Base-by-base conservation (phyloP, 2,888 invertebrate genomes). In the Metacarcinus magister region DNA sequence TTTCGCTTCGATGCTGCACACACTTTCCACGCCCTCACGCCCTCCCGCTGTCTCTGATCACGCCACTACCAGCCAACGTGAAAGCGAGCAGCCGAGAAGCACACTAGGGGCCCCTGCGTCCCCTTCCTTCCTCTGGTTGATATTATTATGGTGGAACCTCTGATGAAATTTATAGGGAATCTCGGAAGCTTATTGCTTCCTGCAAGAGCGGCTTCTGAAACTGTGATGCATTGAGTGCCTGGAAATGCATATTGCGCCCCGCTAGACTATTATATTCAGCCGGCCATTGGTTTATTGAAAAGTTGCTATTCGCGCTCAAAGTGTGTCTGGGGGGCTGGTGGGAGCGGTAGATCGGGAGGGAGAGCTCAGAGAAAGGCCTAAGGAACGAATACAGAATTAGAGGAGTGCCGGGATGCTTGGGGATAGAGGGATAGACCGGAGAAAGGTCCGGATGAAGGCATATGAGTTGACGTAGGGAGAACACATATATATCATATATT, bases 151-250 rank as follows among this genome's bases (percentile, higher is more conserved):
- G 28, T 75, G 75, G 75, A 75, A 28, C 75, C 0, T 28, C 75
- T 75, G 75, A 75, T 75, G 75, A 75, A 75, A 75, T 75, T n/a
- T 75, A 75, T 75, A 75, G 75, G 75, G n/a, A 75, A 75, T 75
- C 28, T 75, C 10, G 4, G 28, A n/a, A 28, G 75, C 75, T 75
- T 75, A 75, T 75, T 75, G 75, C 75, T 75, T 75, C 4, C 75
- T 75, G 75, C 28, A 28, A 5, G 75, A n/a, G 28, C 28, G n/a
- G 28, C 75, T 23, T 8, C 75, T 75, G 60, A 75, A 75, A n/a
- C 75, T 0, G 28, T 75, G 75, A 75, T 75, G 28, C 75, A 75
- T 75, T 75, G 28, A 75, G 75, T 28, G 28, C 75, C 75, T n/a
- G 28, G 75, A 75, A 75, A 75, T 75, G 75, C 28, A 75, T 75